These are phyloP conservation scores for Grammomys surdaster DNA, from an alignment of 2,113 vertebrate genomes.

Conservation along the genomic window DNA sequence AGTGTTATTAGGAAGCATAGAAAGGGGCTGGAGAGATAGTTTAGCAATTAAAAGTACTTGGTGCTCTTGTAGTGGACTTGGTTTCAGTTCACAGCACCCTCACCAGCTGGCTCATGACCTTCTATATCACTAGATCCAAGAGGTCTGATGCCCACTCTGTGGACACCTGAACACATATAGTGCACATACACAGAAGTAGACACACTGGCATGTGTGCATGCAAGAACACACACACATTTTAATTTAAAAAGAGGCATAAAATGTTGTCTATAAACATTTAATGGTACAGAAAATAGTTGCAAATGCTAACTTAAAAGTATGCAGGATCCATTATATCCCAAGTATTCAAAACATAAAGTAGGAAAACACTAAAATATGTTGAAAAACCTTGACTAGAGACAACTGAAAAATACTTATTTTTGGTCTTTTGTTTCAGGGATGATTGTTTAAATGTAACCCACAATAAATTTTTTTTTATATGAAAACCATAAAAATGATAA, in stretches of 20 bases:
- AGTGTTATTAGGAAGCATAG: neutral
- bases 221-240: neutral
- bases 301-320: slow-evolving; percentile 22
- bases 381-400: neutral
- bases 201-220: too few species aligned
- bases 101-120: too few species aligned
- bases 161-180: neutral
- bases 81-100: neutral
- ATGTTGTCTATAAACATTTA: neutral
- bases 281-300: neutral
- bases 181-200: neutral
- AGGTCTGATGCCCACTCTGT: neutral
- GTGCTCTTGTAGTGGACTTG: neutral
- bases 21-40: neutral
- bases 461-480: too few species aligned
- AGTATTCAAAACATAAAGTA: slow-evolving; percentile 11
- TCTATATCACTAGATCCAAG: too few species aligned
- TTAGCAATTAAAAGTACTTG: neutral
- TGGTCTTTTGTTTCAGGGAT: neutral
- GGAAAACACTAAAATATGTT: neutral
- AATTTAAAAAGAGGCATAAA: neutral
- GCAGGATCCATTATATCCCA: neutral
- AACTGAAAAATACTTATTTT: neutral
- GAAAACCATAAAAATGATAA: neutral
- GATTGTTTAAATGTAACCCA: neutral